Evolutionary conservation across 2,113 vertebrate genomes (phyloP).

Genomic region (Pachycephala philippinensis): DNA sequence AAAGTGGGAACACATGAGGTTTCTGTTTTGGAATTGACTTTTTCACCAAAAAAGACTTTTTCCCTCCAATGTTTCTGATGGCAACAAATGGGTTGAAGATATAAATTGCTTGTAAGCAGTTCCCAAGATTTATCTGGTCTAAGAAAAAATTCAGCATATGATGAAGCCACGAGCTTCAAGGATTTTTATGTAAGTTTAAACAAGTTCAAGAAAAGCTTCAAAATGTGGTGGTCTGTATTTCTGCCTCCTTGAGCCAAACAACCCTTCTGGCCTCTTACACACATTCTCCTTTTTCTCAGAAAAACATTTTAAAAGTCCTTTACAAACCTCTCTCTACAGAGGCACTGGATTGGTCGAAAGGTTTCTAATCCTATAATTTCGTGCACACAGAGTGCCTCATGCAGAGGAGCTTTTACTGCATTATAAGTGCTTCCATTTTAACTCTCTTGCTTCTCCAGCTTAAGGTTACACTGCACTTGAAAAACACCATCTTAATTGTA

Average conservation of each 20-base stretch:
- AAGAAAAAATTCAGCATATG: not conserved
- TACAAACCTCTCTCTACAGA: not conserved
- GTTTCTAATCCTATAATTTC: conserved; percentile 54
- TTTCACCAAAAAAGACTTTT: not conserved
- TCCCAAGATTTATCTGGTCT: not conserved
- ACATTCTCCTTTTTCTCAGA: not conserved
- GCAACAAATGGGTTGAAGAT: not conserved
- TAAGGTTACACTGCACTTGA: conserved; percentile 54
- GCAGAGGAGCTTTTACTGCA: conserved; percentile 26
- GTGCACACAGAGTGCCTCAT: conserved; percentile 6
- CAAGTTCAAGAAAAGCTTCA: not conserved
- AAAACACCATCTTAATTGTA: conserved; percentile 57
- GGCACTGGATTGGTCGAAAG: not conserved
- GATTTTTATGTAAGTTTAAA: not conserved
- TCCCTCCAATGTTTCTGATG: not conserved
- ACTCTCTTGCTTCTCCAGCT: conserved; percentile 12
- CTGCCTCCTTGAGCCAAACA: not conserved
- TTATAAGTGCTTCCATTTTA: conserved; percentile 44
- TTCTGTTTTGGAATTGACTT: not conserved
- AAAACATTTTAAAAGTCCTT: not conserved
- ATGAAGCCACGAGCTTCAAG: not conserved
- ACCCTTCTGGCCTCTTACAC: not conserved
- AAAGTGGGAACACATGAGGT: not conserved
- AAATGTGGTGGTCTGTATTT: not conserved
- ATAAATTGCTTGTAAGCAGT: not conserved